Base-by-base conservation (phyloP, 1,140 invertebrate genomes). In the Paraescarpia echinospica region DNA sequence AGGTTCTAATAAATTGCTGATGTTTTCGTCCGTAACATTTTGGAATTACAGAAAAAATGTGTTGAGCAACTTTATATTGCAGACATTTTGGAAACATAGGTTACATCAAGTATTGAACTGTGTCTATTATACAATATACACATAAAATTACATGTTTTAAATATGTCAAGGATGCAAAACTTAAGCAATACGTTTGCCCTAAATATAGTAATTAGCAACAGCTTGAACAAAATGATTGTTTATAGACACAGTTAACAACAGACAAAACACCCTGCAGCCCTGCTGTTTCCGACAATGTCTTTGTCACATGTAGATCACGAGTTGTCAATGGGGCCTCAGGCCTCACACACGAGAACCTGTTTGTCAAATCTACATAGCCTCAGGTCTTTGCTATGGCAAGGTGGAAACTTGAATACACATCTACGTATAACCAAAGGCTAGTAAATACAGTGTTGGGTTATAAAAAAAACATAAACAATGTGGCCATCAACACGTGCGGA, bases 221-320 rank as follows among this genome's bases (percentile, higher is more conserved):
- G 59, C 12, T 77, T 77, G 22, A 18, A 77, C 59, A 77, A 77
- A 6, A 77, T 27, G 12, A 77, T 77, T 77, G 59, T 77, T 77
- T 77, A 18, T 77, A 77, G 59, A 77, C 14, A 31, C 22, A 27
- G 5, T 34, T 18, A 33, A 34, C 91, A 35, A 34, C 35, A 92
- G 33, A 92, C 35, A n/a, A 92, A 92, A 91, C 34, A 59, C n/a
- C 33, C 59, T 77, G 59, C 59, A 77, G 59, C 59, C 22, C 9
- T 22, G 59, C 22, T 18, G 22, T 31, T 77, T 77, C 59, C 27
- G 22, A 77, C 59, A 77, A 6, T 77, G 59, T 77, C 59, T 77
- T 77, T 77, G 59, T 77, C 59, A 77, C 22, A 0, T 27, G 59
- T 77, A 77, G 59, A 77, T 22, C 2, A 77, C 14, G 22, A 77